Evolutionary conservation across 1,140 invertebrate species (phyloP), one percentile per base, ranked within the genome.

Genomic region (Drosophila neocordata): DNA sequence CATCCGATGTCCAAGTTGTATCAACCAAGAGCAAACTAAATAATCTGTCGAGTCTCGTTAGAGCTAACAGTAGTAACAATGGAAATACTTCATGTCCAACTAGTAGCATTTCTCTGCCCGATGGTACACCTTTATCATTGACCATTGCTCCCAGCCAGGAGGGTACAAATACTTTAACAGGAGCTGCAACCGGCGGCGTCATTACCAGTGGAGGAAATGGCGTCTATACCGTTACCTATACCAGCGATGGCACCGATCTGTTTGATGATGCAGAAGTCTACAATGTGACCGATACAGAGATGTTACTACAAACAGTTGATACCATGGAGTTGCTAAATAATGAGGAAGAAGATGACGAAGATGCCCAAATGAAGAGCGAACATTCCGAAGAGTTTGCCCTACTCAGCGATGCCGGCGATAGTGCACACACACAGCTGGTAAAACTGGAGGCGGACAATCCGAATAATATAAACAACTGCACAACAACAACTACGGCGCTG

Each of bases 281-380:
- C 72, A 96, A 95, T 76, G 95, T 95, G 0, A 94, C 94, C 22
- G 95, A 96, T 70, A 94, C 94, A 24, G 92, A 92, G 13, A 95
- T 96, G 90, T 90, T 96, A 35, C 90, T 96, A 20, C 95, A 96
- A 77, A 91, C 90, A 3, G 93, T 94, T 20, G 93, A 94, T 87
- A 93, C 94, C 3, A 93, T 94, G 69, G 95, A 96, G 84, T 93
- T 97, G 62, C 92, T 96, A 1, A 94, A 95, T 72, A 94, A 94
- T 13, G 93, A 94, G 58, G 94, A 94, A 37, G 93, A 94, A 57
- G 94, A 94, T 31, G 93, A 94, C 62, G 91, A 92, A 38, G 92
- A 92, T 18, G 92, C 94, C 56, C 89, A 96, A 94, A 95, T 79
- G 94, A 96, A 89, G 53, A 77, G 59, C 55, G 89, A 91, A 91